A percentile compares a stretch with the other conserved stretches of the same genome.
phyloP scores from a whole-genome alignment of 1,140 invertebrate genomes.

The Pectinophora gossypiella region DNA sequence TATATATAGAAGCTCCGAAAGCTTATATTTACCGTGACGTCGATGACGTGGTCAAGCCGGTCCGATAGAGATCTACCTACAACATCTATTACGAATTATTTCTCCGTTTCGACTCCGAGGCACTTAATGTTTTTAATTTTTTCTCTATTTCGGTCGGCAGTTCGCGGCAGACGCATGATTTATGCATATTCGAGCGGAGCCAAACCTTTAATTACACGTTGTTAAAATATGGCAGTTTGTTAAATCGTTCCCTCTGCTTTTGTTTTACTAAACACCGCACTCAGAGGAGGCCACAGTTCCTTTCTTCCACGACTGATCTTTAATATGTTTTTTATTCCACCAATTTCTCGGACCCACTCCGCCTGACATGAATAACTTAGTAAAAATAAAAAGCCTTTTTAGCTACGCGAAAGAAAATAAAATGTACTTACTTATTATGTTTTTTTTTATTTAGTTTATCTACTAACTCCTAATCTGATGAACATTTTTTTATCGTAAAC shows the following conservation, averaged over 20 bases:
- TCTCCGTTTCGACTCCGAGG: slow-evolving; percentile 41
- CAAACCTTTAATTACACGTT: slow-evolving; percentile 75
- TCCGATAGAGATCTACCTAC: not conserved
- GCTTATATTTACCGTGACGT: no score
- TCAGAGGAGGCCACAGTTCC: slow-evolving; percentile 48
- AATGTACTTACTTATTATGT: not conserved
- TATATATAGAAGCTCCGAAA: no score
- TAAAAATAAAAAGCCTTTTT: slow-evolving; percentile 1
- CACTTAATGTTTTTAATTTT: slow-evolving; percentile 72
- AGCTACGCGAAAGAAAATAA: not conserved
- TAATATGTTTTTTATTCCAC: slow-evolving; percentile 28
- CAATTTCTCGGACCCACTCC: slow-evolving; percentile 16
- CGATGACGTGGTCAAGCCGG: not conserved
- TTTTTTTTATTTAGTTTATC: no score
- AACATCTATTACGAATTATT: slow-evolving; percentile 14
- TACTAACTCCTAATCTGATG: no score
- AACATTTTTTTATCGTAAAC: no score
- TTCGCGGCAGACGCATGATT: slow-evolving; percentile 71
- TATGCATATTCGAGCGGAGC: slow-evolving; percentile 70
- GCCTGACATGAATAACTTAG: slow-evolving; percentile 8
- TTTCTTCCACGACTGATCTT: slow-evolving; percentile 32
- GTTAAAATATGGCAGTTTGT: slow-evolving; percentile 76
- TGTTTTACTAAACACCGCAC: slow-evolving; percentile 63
- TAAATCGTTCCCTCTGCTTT: slow-evolving; percentile 67
- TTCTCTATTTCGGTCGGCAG: slow-evolving; percentile 72